Conservation (phyloP, 2,113 vertebrate genomes). For the Himantopus leucocephalus region DNA sequence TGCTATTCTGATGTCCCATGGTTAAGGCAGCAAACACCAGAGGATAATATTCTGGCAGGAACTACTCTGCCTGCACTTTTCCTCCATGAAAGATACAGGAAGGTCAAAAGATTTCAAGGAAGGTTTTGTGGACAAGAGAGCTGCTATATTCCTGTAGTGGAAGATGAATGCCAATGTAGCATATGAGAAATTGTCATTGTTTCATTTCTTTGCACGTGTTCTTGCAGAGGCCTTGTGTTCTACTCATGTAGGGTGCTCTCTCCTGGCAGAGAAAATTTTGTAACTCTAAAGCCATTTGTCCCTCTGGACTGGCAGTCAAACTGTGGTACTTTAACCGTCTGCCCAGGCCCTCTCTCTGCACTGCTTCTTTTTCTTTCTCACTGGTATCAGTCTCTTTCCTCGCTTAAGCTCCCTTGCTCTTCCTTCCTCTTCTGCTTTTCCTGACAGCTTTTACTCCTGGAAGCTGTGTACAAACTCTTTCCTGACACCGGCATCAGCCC, state of each 20-base stretch:
- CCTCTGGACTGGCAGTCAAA: not conserved
- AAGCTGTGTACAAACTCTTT: not conserved
- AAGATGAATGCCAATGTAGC: not conserved
- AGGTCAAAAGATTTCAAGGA: not conserved
- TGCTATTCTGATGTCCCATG: not conserved
- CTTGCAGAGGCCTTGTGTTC: not conserved
- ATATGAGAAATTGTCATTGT: not conserved
- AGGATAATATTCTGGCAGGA: slow-evolving; percentile 7
- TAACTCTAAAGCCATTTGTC: not conserved
- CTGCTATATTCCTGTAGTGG: not conserved
- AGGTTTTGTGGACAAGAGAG: not conserved
- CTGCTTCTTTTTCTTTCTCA: not conserved
- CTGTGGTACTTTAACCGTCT: not conserved
- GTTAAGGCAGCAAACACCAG: slow-evolving; percentile 3
- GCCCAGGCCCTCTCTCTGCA: not conserved
- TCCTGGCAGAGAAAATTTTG: not conserved
- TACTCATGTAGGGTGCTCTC: not conserved
- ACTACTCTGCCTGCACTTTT: not conserved
- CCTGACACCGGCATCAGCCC: rapidly evolving
- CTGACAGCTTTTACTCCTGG: not conserved
- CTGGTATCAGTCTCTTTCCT: not conserved
- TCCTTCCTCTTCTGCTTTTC: not conserved
- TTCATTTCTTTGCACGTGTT: not conserved
- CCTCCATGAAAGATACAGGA: not conserved
- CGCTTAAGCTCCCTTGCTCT: not conserved